Base-by-base conservation (phyloP, 2,888 invertebrate genomes). In the Tribolium freemani region DNA sequence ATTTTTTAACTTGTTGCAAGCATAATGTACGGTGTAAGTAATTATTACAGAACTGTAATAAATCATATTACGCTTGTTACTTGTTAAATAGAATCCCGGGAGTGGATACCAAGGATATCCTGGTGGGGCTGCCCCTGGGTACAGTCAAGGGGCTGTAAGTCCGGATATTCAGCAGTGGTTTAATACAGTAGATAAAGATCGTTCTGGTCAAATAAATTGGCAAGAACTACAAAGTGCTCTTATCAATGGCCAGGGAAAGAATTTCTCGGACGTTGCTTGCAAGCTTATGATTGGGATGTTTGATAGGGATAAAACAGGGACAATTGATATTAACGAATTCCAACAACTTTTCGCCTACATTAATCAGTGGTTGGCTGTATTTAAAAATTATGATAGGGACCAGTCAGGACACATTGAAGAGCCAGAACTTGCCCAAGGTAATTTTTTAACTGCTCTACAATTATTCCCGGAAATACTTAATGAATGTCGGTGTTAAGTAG, bases 201-300 rank as follows among this genome's bases (percentile, higher is more conserved):
- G 90, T 26, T 96, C 96, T 11, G 96, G 96, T 1, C 91, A 91
- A 83, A 96, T 97, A 63, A 91, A 92, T 63, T 90, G 93, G 5
- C 75, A 83, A 6, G 96, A 97, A 87, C 87, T 97, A 11, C 92
- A 93, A 85, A 88, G 91, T 5, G 96, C 96, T 0, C 87, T 97
- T 46, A 91, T 95, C 13, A 96, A 96, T 87, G 95, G 93, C 13
- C 94, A 96, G 85, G 96, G 96, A 9, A 90, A 94, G 78, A 90
- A 91, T 73, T 95, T 95, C 85, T 95, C 95, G 2, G 93, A 94
- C 79, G 91, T 90, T 71, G 93, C 96, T 5, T 96, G 96, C 84
- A 91, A 91, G 78, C 88, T 96, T 26, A 96, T 97, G 96, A 95
- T 97, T 78, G 92, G 94, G 67, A 94, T 97, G 94, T 97, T 97